Conservation (phyloP, 1,140 invertebrate species). For the Zaprionus gabonicus region DNA sequence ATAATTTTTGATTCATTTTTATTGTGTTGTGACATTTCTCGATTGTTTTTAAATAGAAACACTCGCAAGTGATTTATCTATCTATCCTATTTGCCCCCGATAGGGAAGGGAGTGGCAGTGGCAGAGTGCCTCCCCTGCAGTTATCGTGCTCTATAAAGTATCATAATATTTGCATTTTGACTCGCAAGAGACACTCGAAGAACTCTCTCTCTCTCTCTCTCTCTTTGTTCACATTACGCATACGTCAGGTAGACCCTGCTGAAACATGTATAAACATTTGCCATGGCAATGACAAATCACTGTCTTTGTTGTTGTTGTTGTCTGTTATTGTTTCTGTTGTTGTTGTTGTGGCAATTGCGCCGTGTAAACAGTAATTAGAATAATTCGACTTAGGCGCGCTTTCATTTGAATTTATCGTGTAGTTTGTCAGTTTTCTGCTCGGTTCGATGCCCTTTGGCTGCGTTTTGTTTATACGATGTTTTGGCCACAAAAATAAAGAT, state of each 20-base stretch:
- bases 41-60: slow-evolving; percentile 62
- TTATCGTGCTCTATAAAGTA: slow-evolving; percentile 15
- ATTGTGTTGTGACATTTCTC: slow-evolving; percentile 78
- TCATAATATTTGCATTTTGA: slow-evolving; percentile 57
- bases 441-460: slow-evolving; percentile 21
- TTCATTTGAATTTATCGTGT: background rate
- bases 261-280: slow-evolving; percentile 17
- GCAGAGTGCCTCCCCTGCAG: background rate
- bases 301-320: slow-evolving; percentile 5
- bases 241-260: slow-evolving; percentile 40
- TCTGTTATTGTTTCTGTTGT: background rate
- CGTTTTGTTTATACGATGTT: background rate
- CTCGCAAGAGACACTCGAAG: slow-evolving; percentile 9
- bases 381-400: background rate
- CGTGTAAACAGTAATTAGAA: slow-evolving; percentile 23
- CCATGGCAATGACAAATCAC: slow-evolving; percentile 42
- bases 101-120: no score
- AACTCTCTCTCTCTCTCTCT: background rate
- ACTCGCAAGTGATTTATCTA: slow-evolving; percentile 64
- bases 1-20: slow-evolving; percentile 83
- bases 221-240: slow-evolving; percentile 45
- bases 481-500: background rate
- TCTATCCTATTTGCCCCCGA: slow-evolving; percentile 59
- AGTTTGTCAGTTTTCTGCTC: background rate
- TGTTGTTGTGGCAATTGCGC: slow-evolving; percentile 6